These are phyloP conservation scores for Podotricha telesiphe DNA, from an alignment of 2,888 invertebrate species.

Conservation along the genomic window DNA sequence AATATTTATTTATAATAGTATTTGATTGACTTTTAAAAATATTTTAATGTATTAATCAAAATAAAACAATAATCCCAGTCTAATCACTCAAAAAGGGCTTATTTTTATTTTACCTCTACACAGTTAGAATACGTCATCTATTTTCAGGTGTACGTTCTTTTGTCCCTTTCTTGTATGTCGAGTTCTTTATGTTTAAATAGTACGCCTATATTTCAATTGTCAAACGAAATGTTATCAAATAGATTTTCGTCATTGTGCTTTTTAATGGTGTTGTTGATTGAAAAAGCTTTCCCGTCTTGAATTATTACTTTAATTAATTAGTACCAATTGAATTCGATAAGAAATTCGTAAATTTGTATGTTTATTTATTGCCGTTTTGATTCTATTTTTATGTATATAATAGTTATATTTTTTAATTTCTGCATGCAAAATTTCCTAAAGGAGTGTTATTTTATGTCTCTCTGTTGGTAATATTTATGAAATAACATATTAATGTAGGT, in stretches of 20 bases:
- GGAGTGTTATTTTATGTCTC: no score
- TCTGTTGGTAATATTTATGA: no score
- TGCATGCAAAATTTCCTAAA: no score
- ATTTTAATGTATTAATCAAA: no score
- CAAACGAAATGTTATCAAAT: slow-evolving; percentile 34
- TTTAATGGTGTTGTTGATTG: slow-evolving; percentile 20
- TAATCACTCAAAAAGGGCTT: no score
- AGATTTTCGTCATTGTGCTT: slow-evolving; percentile 28
- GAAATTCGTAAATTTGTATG: slow-evolving; percentile 4
- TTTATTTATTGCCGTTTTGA: not conserved
- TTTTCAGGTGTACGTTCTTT: not conserved
- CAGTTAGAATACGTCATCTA: not conserved
- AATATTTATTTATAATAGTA: no score
- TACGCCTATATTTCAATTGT: slow-evolving; percentile 62
- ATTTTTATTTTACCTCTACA: not conserved
- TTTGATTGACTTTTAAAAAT: no score
- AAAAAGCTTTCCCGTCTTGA: slow-evolving; percentile 13
- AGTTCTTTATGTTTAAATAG: slow-evolving; percentile 62
- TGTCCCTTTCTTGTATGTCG: slow-evolving; percentile 59
- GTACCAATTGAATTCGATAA: not conserved
- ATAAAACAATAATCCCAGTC: no score
- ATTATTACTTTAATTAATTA: slow-evolving; percentile 1
- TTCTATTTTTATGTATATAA: no score
- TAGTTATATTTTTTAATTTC: no score
- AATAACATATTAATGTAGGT: no score